Percentiles rank a stretch among this genome's conserved stretches.
Conservation (phyloP, 2,113 vertebrate species). For the Paramisgurnus dabryanus region DNA sequence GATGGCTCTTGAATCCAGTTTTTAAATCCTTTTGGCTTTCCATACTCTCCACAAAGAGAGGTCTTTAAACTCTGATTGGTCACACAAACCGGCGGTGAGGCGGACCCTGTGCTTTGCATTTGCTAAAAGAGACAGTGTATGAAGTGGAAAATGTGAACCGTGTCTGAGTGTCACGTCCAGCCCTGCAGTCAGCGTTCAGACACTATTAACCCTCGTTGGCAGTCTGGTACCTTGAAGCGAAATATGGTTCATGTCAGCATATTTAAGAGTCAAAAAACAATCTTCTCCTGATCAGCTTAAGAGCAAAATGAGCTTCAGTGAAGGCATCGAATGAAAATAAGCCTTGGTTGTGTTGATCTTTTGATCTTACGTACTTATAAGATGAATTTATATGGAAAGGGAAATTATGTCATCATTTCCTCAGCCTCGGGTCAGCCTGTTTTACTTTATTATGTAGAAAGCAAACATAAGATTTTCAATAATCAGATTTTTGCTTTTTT, state of each 20-base stretch:
- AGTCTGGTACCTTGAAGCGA: neutral
- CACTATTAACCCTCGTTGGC: constrained; percentile 9
- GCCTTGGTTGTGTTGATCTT: neutral
- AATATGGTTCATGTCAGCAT: constrained; percentile 41
- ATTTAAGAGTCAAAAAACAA: constrained; percentile 36
- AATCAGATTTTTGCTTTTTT: too few relatives aligned
- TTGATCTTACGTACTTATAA: constrained; percentile 9
- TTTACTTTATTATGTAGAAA: too few relatives aligned
- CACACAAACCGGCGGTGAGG: constrained; percentile 48
- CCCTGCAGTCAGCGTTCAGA: constrained; percentile 8
- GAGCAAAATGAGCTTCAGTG: neutral
- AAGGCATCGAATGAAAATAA: neutral
- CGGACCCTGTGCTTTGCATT: constrained; percentile 38
- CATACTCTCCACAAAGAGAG: neutral
- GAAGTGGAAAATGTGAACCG: constrained; percentile 53
- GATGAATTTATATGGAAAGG: too few relatives aligned
- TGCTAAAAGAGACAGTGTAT: constrained; percentile 41
- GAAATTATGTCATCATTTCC: neutral
- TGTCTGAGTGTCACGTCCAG: constrained; percentile 30
- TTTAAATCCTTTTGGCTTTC: neutral
- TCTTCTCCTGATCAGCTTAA: neutral
- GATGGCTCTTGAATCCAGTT: neutral
- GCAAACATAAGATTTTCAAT: too few relatives aligned
- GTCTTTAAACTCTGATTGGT: constrained; percentile 15
- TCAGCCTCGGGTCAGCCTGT: neutral